Evolutionary conservation across 2,113 vertebrate genomes (phyloP).

Genomic region (Chrysochloris asiatica): DNA sequence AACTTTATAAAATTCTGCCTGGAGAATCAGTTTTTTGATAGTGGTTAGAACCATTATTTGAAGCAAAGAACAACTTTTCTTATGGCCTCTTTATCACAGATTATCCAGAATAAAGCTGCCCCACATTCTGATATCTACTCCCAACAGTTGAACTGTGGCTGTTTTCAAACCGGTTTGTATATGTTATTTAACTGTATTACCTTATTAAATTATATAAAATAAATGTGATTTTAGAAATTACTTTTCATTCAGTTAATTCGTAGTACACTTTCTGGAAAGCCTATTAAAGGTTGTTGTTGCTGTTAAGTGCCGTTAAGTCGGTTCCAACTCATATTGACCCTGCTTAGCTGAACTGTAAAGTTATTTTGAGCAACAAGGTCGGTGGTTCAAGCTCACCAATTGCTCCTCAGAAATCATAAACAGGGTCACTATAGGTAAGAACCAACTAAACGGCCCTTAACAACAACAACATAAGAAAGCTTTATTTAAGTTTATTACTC

Average conservation of each 20-base stretch:
- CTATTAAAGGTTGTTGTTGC: not conserved
- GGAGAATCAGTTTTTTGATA: not conserved
- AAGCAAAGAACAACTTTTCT: not conserved
- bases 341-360: no score
- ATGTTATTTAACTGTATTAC: not conserved
- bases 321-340: no score
- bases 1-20: not conserved
- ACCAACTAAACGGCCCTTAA: no score
- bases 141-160: not conserved
- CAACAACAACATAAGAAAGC: not conserved
- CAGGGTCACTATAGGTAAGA: no score
- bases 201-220: constrained; percentile 9
- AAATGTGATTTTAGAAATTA: not conserved
- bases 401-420: no score
- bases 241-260: not conserved
- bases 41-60: not conserved
- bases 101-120: not conserved
- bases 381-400: no score
- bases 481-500: not conserved
- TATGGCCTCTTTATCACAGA: not conserved
- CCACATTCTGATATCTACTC: not conserved
- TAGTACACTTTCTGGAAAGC: not conserved
- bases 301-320: no score
- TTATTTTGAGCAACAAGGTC: no score
- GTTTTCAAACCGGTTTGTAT: not conserved